Percentiles rank a stretch among this genome's conserved stretches.
Conservation (phyloP, 2,888 invertebrate species). For the Nymphalis c-album region DNA sequence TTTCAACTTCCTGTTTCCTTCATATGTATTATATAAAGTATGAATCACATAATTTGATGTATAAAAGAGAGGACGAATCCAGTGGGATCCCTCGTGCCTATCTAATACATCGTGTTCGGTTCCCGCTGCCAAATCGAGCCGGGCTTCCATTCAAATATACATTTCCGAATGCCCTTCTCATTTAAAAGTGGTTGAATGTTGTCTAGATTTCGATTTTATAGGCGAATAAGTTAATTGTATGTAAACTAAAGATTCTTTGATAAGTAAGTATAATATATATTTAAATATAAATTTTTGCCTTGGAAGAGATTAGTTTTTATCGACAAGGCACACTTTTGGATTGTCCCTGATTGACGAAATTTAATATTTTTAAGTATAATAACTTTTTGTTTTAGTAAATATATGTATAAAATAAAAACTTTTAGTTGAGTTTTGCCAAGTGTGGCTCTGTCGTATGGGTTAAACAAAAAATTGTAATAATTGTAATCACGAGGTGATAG, state of each 20-base stretch:
- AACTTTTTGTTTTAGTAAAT: no score
- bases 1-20: slow-evolving; percentile 14
- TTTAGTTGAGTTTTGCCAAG: no score
- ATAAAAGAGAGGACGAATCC: slow-evolving; percentile 22
- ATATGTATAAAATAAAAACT: no score
- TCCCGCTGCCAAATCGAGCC: slow-evolving; percentile 26
- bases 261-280: no score
- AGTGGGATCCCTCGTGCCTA: slow-evolving; percentile 23
- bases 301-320: no score
- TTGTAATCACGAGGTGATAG: no score
- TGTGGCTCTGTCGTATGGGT: no score
- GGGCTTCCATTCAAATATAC: slow-evolving; percentile 24
- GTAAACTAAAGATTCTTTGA: not conserved
- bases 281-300: no score
- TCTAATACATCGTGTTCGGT: slow-evolving; percentile 18
- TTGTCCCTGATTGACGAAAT: no score
- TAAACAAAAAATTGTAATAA: no score
- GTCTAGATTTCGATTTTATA: not conserved
- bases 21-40: slow-evolving; percentile 13
- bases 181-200: slow-evolving; percentile 1
- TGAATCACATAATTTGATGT: slow-evolving; percentile 13
- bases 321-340: no score
- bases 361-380: no score
- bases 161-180: slow-evolving; percentile 20
- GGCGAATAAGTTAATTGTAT: not conserved